A percentile compares a stretch with the other conserved stretches of the same genome.
Evolutionary conservation across 2,888 invertebrate species (phyloP).

Genomic region (Parasteatoda lunata): DNA sequence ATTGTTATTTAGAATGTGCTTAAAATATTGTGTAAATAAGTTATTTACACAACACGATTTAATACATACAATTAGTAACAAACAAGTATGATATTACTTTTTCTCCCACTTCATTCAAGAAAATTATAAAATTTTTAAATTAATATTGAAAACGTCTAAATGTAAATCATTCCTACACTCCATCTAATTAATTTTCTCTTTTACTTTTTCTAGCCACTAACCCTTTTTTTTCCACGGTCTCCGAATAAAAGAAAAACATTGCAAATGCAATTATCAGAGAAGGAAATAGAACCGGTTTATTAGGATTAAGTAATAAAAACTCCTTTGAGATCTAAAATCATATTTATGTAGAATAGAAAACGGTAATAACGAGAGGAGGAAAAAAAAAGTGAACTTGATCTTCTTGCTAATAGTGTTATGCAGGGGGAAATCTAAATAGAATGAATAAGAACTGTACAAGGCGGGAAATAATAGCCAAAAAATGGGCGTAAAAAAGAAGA

Average conservation of each 20-base stretch:
- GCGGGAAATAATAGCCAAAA: conserved; percentile 10
- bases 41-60: too few relatives aligned
- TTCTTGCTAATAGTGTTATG: conserved; percentile 60
- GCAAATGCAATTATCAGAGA: conserved; percentile 44
- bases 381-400: conserved; percentile 40
- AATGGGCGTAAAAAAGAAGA: conserved; percentile 34
- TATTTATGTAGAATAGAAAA: neutral
- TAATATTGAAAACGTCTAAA: too few relatives aligned
- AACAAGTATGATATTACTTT: too few relatives aligned
- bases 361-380: neutral
- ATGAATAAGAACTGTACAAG: conserved; percentile 35
- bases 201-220: neutral
- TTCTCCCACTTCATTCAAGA: too few relatives aligned
- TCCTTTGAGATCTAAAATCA: neutral
- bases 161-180: too few relatives aligned
- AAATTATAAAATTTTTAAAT: too few relatives aligned
- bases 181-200: neutral
- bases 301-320: conserved; percentile 35
- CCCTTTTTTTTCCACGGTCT: conserved; percentile 7
- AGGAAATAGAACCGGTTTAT: conserved; percentile 50
- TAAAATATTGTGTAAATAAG: too few relatives aligned
- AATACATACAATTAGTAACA: too few relatives aligned
- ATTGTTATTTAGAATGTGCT: too few relatives aligned
- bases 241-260: neutral
- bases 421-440: conserved; percentile 43